phyloP scores from a whole-genome alignment of 2,888 invertebrate species.

The Leistus spinibarbis region DNA sequence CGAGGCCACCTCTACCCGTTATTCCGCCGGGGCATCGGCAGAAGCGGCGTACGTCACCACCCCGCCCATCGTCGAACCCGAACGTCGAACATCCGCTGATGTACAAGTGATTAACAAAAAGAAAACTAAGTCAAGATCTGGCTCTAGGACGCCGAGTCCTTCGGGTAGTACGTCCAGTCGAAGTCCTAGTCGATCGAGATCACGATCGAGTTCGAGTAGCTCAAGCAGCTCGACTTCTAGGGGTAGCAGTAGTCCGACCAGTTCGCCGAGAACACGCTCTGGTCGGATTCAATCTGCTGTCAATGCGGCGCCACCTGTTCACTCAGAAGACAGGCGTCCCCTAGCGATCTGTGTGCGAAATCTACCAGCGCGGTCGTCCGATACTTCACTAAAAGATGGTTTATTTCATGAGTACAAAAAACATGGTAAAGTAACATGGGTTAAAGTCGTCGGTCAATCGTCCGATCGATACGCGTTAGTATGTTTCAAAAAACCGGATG shows the following conservation, averaged over 20 bases:
- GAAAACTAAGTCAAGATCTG: constrained; percentile 57
- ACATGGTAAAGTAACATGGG: constrained; percentile 96
- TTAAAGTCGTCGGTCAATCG: constrained; percentile 90
- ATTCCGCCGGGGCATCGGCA: constrained; percentile 46
- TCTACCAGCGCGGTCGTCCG: constrained; percentile 86
- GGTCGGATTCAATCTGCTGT: constrained; percentile 54
- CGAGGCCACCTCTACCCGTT: constrained; percentile 44
- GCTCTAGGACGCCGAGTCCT: constrained; percentile 61
- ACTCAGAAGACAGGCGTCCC: constrained; percentile 74
- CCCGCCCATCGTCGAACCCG: constrained; percentile 51
- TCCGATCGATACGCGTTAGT: constrained; percentile 92
- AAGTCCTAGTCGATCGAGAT: constrained; percentile 62
- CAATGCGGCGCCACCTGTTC: constrained; percentile 50
- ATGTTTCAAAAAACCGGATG: constrained; percentile 96
- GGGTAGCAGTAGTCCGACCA: constrained; percentile 63
- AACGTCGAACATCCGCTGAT: constrained; percentile 45
- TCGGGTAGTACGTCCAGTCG: constrained; percentile 62
- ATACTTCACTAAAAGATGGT: constrained; percentile 95
- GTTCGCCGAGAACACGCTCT: constrained; percentile 64
- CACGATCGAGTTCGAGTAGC: constrained; percentile 62
- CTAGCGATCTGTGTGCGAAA: constrained; percentile 91
- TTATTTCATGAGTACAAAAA: constrained; percentile 99
- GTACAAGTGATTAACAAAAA: constrained; percentile 53
- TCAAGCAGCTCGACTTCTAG: constrained; percentile 69
- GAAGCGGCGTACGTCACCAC: constrained; percentile 52